Base-by-base conservation (phyloP, 2,888 invertebrate genomes). In the Phorcus lineatus region DNA sequence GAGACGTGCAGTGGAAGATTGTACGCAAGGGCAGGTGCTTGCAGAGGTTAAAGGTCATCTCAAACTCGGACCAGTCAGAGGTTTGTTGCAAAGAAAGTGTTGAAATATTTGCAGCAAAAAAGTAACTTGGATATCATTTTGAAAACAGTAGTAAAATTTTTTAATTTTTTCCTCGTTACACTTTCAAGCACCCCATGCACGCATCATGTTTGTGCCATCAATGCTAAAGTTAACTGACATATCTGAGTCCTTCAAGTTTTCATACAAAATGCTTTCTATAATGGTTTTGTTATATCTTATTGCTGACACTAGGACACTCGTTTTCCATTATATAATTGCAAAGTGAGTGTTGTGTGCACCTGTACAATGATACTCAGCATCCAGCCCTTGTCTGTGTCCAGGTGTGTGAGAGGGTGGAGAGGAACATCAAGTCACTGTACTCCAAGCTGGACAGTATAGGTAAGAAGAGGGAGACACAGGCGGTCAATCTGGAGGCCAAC, bases 1-100 rank as follows among this genome's bases (percentile, higher is more conserved):
- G 90, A 36, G 90, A 90, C 74, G 82, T 90, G 13, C 82, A 87
- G 74, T 90, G 89, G 88, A 91, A 88, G 83, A 87, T 90, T 16
- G 82, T 86, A 77, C 80, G 88, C 16, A 90, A 90, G 79, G 85
- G 89, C 11, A 81, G 78, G 31, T 76, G 76, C 22, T 67, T 81
- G 53, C 81, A 76, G 66, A 47, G 79, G 52, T 52, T 53, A 53
- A 76, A n/a, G 9, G 36, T 16, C 40, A 40, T 53, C 53, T 78
- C 62, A 3, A 62, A 28, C 22, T 24, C 62, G 24, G 19, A 24
- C 16, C 62, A 62, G 62, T 24, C 28, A 9, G 28, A 62, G 62
- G 62, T 62, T 13, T 16, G 62, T 62, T 19, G 57, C 36, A 36
- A 4, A 2, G 7, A 36, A 36, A 36, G 36, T 2, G 7, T 36